Conservation (phyloP, 1,140 invertebrate species). For the Drosophila pruinosa region DNA sequence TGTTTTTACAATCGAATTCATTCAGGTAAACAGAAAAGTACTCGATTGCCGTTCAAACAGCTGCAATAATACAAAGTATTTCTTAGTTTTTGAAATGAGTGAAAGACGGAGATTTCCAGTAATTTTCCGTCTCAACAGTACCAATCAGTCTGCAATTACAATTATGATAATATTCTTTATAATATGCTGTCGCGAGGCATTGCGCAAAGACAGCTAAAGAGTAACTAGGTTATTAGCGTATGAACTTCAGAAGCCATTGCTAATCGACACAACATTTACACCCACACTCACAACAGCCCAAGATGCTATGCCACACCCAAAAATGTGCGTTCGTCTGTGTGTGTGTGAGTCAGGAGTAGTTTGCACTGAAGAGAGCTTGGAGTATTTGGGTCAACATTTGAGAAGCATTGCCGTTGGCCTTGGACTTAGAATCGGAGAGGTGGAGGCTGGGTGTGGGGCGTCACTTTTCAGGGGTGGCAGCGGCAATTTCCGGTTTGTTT, state of each 20-base stretch:
- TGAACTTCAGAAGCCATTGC: conserved; percentile 22
- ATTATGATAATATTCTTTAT: conserved; percentile 17
- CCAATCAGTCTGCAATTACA: conserved; percentile 26
- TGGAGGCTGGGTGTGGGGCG: neutral
- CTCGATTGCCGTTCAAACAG: conserved; percentile 17
- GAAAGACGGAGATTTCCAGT: conserved; percentile 12
- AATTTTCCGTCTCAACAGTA: conserved; percentile 60
- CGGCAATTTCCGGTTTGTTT: conserved; percentile 74
- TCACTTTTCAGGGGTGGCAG: conserved; percentile 48
- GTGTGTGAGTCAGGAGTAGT: conserved; percentile 17
- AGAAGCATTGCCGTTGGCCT: conserved; percentile 37
- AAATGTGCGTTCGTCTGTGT: conserved; percentile 5
- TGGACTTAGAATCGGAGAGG: neutral
- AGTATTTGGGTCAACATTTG: conserved; percentile 63
- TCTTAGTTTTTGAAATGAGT: conserved; percentile 20
- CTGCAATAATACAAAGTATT: conserved; percentile 38
- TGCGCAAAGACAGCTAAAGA: conserved; percentile 45
- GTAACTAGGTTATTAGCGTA: conserved; percentile 73
- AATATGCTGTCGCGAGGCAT: conserved; percentile 18
- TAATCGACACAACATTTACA: conserved; percentile 1
- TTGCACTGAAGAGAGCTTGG: neutral
- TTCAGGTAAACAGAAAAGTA: conserved; percentile 30
- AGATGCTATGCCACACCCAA: conserved; percentile 11
- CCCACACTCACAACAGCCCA: neutral
- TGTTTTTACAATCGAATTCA: conserved; percentile 32